Conservation (phyloP, 2,888 invertebrate genomes). For the Xestia sexstrigata region DNA sequence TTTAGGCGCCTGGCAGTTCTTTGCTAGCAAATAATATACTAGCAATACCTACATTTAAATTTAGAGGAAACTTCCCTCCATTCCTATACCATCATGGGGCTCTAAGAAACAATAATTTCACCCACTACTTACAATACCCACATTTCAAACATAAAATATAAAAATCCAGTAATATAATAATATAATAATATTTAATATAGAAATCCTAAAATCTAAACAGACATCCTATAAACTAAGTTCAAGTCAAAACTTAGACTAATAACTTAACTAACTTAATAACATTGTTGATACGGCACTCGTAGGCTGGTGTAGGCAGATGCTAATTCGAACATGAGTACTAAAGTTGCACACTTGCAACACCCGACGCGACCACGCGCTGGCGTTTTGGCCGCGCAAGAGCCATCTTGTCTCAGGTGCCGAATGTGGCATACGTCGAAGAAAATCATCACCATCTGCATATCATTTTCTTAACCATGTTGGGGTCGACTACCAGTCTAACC, state of each 20-base stretch:
- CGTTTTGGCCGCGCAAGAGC: neutral
- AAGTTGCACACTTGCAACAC: conserved; percentile 37
- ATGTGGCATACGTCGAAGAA: no score
- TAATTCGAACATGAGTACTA: conserved; percentile 56
- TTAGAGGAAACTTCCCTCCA: neutral
- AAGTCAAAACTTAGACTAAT: conserved; percentile 38
- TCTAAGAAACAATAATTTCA: neutral
- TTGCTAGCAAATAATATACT: neutral
- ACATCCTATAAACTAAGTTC: conserved; percentile 19
- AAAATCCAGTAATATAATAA: no score
- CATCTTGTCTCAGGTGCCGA: no score
- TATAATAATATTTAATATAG: no score
- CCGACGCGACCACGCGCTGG: neutral
- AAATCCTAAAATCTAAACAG: conserved; percentile 28
- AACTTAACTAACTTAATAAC: conserved; percentile 55
- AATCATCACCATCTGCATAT: no score
- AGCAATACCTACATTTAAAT: neutral
- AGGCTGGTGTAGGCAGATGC: conserved; percentile 66
- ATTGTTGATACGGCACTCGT: conserved; percentile 47
- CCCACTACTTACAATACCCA: conserved; percentile 3
- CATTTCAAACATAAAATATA: conserved; percentile 1
- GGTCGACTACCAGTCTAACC: no score
- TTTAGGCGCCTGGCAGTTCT: neutral
- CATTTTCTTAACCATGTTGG: no score
- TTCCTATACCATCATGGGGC: neutral